phyloP scores from a whole-genome alignment of 2,888 invertebrate genomes.

The Sinelater perroti region DNA sequence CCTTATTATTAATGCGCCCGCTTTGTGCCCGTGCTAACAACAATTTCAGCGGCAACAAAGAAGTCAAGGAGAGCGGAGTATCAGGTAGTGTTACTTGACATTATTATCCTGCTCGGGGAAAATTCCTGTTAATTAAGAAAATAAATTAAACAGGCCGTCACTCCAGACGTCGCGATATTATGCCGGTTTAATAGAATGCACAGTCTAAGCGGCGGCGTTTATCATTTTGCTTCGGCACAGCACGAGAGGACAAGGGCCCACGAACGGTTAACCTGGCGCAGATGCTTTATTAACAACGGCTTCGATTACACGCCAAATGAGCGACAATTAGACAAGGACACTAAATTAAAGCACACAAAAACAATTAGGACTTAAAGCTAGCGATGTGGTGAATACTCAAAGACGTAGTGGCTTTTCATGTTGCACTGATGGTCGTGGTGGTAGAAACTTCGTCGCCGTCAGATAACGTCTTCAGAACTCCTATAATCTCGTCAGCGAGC shows the following conservation, averaged over 20 bases:
- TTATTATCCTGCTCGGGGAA: constrained; percentile 25
- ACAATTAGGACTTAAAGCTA: too few species aligned
- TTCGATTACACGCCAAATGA: too few species aligned
- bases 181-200: constrained; percentile 12
- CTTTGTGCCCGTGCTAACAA: constrained; percentile 12
- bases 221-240: constrained; percentile 1
- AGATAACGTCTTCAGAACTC: constrained; percentile 48
- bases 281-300: too few species aligned
- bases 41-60: constrained; percentile 16
- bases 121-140: constrained; percentile 36
- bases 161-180: constrained; percentile 14
- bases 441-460: constrained; percentile 30
- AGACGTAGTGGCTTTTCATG: too few species aligned
- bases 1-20: too few species aligned
- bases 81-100: constrained; percentile 31
- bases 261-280: too few species aligned
- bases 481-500: constrained; percentile 73
- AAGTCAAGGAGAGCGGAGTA: constrained; percentile 19
- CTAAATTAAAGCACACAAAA: too few species aligned
- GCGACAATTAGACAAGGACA: too few species aligned
- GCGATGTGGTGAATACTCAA: too few species aligned
- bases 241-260: too few species aligned
- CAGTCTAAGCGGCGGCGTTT: background rate
- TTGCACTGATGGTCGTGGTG: background rate
- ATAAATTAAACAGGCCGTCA: constrained; percentile 35